These are phyloP conservation scores for Gouania willdenowi DNA, from an alignment of 2,797 vertebrate species.

Conservation along the genomic window DNA sequence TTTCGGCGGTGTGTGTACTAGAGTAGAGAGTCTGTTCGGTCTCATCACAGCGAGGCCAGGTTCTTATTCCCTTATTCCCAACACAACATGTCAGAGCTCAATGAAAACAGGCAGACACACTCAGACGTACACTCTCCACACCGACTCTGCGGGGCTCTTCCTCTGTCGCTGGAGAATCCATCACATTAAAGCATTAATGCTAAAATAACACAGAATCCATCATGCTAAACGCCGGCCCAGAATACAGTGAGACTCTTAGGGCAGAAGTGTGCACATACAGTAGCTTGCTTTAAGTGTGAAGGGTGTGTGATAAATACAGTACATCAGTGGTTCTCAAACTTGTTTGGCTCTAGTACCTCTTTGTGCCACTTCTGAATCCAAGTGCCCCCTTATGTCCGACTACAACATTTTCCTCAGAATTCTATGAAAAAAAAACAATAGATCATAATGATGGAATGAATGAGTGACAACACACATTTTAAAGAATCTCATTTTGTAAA, in stretches of 20 bases:
- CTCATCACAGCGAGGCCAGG: constrained; percentile 59
- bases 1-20: constrained; percentile 9
- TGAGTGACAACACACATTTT: too few species aligned
- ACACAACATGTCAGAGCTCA: constrained; percentile 38
- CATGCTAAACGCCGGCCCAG: constrained; percentile 38
- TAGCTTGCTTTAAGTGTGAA: too few species aligned
- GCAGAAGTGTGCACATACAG: constrained; percentile 13
- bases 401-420: too few species aligned
- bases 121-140: too few species aligned
- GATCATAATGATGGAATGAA: too few species aligned
- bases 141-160: constrained; percentile 20
- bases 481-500: too few species aligned
- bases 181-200: constrained; percentile 73
- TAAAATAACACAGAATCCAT: constrained; percentile 69
- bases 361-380: too few species aligned
- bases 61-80: constrained; percentile 59
- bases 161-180: constrained; percentile 51
- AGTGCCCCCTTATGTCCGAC: too few species aligned
- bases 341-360: too few species aligned
- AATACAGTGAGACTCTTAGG: constrained; percentile 43
- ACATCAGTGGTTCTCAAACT: too few species aligned
- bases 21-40: constrained; percentile 49
- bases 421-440: too few species aligned
- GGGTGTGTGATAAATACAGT: constrained; percentile 40
- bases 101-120: constrained; percentile 27